Evolutionary conservation across 2,888 invertebrate genomes (phyloP).

Genomic region (Hydropsyche betteni): DNA sequence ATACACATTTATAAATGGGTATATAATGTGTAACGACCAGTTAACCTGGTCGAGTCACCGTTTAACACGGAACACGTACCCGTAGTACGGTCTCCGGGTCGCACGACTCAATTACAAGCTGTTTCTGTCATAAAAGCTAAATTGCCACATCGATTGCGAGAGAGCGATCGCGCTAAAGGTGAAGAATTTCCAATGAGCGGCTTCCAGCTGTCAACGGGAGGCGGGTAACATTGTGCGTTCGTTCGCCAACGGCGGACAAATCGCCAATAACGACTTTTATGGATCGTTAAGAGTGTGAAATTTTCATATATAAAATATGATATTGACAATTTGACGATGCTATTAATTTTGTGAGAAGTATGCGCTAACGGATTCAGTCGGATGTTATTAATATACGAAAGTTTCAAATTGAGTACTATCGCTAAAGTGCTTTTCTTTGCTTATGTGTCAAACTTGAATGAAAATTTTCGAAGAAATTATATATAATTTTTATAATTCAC

Average conservation of each 20-base stretch:
- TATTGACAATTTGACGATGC: too few species aligned
- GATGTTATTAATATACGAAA: too few species aligned
- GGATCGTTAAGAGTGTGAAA: constrained; percentile 3
- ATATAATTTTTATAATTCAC: too few species aligned
- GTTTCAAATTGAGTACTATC: too few species aligned
- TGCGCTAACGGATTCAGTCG: too few species aligned
- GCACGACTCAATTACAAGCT: constrained; percentile 22
- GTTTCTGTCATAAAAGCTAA: constrained; percentile 21
- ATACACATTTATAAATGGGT: too few species aligned
- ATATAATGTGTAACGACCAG: not conserved
- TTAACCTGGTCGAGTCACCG: constrained; percentile 25
- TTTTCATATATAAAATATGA: not conserved
- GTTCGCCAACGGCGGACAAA: constrained; percentile 12
- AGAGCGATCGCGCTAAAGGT: constrained; percentile 11
- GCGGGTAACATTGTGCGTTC: not conserved
- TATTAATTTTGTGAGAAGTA: too few species aligned
- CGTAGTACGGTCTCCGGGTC: constrained; percentile 6
- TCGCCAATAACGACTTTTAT: constrained; percentile 12
- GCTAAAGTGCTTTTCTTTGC: too few species aligned
- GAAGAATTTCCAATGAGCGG: constrained; percentile 21
- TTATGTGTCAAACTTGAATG: too few species aligned
- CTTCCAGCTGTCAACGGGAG: constrained; percentile 15
- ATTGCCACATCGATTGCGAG: constrained; percentile 25
- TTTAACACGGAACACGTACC: constrained; percentile 6
- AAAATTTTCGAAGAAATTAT: too few species aligned